A percentile compares a stretch with the other conserved stretches of the same genome.
These are phyloP conservation scores for Acanthosepion esculentum DNA, from an alignment of 2,888 invertebrate genomes.

Conservation along the genomic window DNA sequence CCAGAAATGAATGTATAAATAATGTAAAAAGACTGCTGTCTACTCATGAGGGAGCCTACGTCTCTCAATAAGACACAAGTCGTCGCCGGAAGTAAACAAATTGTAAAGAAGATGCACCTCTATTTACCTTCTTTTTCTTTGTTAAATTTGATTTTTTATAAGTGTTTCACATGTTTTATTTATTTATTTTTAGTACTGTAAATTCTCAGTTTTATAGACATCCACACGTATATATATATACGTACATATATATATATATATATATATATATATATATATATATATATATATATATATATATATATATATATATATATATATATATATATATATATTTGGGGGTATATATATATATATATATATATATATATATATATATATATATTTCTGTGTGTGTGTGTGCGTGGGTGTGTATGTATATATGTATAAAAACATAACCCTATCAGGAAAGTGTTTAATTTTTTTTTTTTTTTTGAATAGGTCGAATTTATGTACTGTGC, in stretches of 20 bases:
- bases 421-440: background rate
- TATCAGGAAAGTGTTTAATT: too few species aligned
- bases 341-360: background rate
- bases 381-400: too few species aligned
- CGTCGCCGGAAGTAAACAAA: constrained; percentile 1
- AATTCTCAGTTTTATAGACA: background rate
- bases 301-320: background rate
- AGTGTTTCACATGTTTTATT: background rate
- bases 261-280: background rate
- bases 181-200: background rate
- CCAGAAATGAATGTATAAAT: background rate
- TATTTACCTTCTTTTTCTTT: background rate
- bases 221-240: background rate
- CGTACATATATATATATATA: background rate
- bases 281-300: background rate
- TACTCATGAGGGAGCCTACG: background rate
- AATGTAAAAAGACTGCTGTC: constrained; percentile 33
- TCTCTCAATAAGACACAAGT: background rate
- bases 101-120: background rate
- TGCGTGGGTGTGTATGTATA: background rate
- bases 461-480: too few species aligned
- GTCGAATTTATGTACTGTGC: too few species aligned
- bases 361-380: constrained; percentile 2
- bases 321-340: background rate
- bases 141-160: background rate